Evolutionary conservation across 1,140 invertebrate species (phyloP).

Genomic region (Dreissena polymorpha): DNA sequence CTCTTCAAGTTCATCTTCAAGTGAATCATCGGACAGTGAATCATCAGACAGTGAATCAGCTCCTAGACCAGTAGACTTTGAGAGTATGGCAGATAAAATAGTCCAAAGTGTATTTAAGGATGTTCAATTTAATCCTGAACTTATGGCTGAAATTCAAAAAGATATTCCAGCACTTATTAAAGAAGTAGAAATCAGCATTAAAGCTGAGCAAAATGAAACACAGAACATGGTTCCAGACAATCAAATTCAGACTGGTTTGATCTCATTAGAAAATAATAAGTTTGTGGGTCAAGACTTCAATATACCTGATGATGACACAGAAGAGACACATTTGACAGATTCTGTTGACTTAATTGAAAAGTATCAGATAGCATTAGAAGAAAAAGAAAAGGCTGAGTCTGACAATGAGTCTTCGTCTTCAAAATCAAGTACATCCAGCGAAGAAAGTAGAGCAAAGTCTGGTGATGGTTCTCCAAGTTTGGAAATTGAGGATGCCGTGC

Average conservation of each 20-base stretch:
- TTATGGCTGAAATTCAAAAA: constrained; percentile 19
- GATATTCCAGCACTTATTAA: constrained; percentile 18
- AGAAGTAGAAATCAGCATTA: not conserved
- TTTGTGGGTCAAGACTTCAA: too few relatives aligned
- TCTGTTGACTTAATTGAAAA: constrained; percentile 14
- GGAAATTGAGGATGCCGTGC: not conserved
- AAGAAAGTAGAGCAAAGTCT: not conserved
- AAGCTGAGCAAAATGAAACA: not conserved
- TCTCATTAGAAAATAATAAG: too few relatives aligned
- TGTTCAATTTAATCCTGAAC: constrained; percentile 27
- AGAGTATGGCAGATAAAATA: constrained; percentile 39
- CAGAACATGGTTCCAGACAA: not conserved
- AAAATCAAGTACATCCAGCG: not conserved
- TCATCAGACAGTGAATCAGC: not conserved
- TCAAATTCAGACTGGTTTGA: too few relatives aligned
- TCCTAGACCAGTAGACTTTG: not conserved
- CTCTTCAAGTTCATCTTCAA: not conserved
- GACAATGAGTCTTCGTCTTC: not conserved
- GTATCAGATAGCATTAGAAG: not conserved
- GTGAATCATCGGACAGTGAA: constrained; percentile 16
- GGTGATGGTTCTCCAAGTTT: not conserved
- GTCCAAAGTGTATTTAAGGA: constrained; percentile 34
- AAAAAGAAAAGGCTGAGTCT: not conserved
- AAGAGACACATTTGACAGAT: not conserved
- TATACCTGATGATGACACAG: not conserved